These are phyloP conservation scores for Euborellia annulipes DNA, from an alignment of 1,140 invertebrate genomes.

Conservation along the genomic window DNA sequence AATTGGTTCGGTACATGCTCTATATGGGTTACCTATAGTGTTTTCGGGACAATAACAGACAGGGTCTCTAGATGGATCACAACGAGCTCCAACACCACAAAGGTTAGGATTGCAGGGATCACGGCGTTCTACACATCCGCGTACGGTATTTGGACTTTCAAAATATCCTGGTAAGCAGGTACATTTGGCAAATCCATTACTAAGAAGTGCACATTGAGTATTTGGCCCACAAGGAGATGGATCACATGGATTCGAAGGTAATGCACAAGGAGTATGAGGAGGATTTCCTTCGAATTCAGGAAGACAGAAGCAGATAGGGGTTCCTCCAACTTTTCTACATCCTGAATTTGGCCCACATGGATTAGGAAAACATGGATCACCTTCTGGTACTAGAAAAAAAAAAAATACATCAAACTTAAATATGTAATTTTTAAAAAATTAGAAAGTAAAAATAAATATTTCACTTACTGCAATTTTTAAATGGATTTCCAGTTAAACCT, in stretches of 20 bases:
- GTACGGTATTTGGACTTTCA: constrained; percentile 72
- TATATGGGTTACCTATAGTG: constrained; percentile 61
- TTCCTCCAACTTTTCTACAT: constrained; percentile 50
- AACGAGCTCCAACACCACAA: constrained; percentile 60
- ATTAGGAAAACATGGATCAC: constrained; percentile 66
- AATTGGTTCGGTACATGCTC: constrained; percentile 34
- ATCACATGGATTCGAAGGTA: constrained; percentile 60
- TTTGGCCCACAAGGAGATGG: constrained; percentile 77
- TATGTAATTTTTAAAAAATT: background rate
- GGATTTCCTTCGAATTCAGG: constrained; percentile 79
- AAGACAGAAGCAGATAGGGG: constrained; percentile 66
- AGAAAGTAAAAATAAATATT: background rate
- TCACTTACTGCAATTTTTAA: constrained; percentile 78
- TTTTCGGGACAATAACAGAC: constrained; percentile 64
- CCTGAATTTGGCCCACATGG: constrained; percentile 69
- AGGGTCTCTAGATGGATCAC: constrained; percentile 57
- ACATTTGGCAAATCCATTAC: constrained; percentile 75
- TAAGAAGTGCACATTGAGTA: constrained; percentile 61
- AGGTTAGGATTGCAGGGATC: constrained; percentile 69
- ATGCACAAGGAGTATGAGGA: constrained; percentile 42
- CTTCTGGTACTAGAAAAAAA: constrained; percentile 58
- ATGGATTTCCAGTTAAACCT: constrained; percentile 79
- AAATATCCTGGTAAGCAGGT: constrained; percentile 67
- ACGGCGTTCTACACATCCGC: constrained; percentile 57
- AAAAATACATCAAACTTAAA: background rate